Evolutionary conservation across 35 echinoderm and acorn worm genomes (phyloP).

Genomic region (Diadema setosum): DNA sequence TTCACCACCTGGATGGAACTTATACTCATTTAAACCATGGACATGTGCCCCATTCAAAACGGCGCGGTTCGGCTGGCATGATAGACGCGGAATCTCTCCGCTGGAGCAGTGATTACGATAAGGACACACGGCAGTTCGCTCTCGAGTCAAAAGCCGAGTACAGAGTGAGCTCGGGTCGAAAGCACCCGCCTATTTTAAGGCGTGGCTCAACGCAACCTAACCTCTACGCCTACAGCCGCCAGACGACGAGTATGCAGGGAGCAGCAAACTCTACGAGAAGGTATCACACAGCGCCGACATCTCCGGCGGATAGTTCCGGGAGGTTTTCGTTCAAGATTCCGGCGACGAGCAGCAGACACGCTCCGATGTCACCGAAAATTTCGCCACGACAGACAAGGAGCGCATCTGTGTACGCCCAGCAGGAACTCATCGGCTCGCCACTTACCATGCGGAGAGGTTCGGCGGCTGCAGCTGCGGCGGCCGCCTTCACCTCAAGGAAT

Average conservation of each 20-base stretch:
- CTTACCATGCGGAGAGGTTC: not conserved
- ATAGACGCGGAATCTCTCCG: not conserved
- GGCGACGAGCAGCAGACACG: not conserved
- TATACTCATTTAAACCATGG: not conserved
- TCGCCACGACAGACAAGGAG: not conserved
- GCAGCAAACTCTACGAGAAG: not conserved
- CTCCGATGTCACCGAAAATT: not conserved
- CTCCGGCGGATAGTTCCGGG: not conserved
- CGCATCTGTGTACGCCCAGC: not conserved
- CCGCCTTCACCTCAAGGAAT: not conserved
- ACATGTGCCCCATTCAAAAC: not conserved
- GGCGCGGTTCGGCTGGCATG: not conserved
- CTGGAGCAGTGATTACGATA: not conserved
- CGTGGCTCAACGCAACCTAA: not conserved
- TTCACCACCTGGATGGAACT: too few species aligned
- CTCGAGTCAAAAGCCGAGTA: not conserved
- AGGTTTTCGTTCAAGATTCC: not conserved
- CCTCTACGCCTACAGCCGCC: not conserved
- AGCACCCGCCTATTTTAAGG: not conserved
- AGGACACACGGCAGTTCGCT: not conserved
- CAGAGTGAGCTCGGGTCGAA: not conserved
- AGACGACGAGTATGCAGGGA: not conserved
- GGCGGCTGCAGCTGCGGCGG: not conserved
- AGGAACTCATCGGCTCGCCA: not conserved
- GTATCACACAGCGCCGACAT: not conserved